A percentile compares a stretch with the other conserved stretches of the same genome.
phyloP scores from a whole-genome alignment of 2,888 invertebrate genomes.

The Apocheima hispidaria region DNA sequence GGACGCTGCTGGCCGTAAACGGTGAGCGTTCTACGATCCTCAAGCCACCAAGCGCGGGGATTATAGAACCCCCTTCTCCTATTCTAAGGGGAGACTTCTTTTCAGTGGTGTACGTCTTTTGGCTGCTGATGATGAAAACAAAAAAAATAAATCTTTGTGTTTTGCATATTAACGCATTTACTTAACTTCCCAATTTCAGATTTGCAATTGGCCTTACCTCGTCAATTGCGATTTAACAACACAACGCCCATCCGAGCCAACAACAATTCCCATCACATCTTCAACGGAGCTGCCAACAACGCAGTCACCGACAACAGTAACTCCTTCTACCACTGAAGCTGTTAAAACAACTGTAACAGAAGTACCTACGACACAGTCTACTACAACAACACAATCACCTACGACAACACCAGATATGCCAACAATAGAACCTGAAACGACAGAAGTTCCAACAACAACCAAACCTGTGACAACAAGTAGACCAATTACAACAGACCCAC shows the following conservation, averaged over 20 bases:
- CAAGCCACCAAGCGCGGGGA: no score
- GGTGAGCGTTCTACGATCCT: no score
- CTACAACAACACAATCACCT: constrained; percentile 12
- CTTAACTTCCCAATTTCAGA: constrained; percentile 9
- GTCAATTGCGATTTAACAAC: constrained; percentile 25
- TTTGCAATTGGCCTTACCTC: constrained; percentile 29
- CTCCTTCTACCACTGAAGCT: not conserved
- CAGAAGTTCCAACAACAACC: constrained; percentile 4
- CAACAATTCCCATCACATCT: constrained; percentile 9
- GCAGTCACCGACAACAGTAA: not conserved
- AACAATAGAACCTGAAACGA: constrained; percentile 24
- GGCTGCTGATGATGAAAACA: no score
- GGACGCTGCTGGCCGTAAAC: no score
- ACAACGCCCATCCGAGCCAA: constrained; percentile 10
- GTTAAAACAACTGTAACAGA: constrained; percentile 10
- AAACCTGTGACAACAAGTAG: constrained; percentile 19
- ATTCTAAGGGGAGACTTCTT: no score
- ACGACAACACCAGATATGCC: constrained; percentile 12
- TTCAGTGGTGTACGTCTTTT: no score
- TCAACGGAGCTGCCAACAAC: constrained; percentile 2
- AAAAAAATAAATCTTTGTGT: no score
- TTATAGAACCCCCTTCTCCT: no score
- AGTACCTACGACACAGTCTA: not conserved
- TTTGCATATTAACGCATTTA: not conserved
- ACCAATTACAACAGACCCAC: constrained; percentile 13